Evolutionary conservation across 2,113 vertebrate species (phyloP).

Genomic region (Balaenoptera acutorostrata): DNA sequence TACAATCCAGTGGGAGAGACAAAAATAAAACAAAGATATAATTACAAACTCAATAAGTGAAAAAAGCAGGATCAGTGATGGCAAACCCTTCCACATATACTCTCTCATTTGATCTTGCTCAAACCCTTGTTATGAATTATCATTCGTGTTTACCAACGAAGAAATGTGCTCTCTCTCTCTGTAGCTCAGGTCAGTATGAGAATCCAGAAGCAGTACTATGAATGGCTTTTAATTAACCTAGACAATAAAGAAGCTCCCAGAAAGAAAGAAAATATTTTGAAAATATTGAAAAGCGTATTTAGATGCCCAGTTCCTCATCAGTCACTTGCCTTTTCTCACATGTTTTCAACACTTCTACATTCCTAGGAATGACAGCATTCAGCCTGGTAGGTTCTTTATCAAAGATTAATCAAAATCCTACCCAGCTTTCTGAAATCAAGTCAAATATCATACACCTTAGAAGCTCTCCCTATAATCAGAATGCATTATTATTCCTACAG

Average conservation of each 20-base stretch:
- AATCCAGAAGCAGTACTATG: background rate
- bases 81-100: background rate
- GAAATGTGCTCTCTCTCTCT: background rate
- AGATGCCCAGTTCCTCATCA: background rate
- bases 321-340: background rate
- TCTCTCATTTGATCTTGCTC: background rate
- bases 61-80: background rate
- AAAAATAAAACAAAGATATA: conserved; percentile 13
- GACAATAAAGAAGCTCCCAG: background rate
- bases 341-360: background rate
- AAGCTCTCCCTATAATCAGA: background rate
- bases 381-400: background rate
- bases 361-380: background rate
- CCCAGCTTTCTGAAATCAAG: background rate
- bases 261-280: background rate
- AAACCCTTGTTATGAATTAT: background rate
- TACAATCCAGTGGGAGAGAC: background rate
- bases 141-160: background rate
- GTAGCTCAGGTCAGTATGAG: background rate
- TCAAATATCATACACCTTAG: background rate
- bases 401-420: background rate
- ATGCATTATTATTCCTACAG: background rate
- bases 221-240: background rate
- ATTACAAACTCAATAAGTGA: background rate
- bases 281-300: background rate